Percentiles rank a stretch among this genome's conserved stretches.
phyloP scores from a whole-genome alignment of 2,888 invertebrate genomes.

The Drosophila formosana region DNA sequence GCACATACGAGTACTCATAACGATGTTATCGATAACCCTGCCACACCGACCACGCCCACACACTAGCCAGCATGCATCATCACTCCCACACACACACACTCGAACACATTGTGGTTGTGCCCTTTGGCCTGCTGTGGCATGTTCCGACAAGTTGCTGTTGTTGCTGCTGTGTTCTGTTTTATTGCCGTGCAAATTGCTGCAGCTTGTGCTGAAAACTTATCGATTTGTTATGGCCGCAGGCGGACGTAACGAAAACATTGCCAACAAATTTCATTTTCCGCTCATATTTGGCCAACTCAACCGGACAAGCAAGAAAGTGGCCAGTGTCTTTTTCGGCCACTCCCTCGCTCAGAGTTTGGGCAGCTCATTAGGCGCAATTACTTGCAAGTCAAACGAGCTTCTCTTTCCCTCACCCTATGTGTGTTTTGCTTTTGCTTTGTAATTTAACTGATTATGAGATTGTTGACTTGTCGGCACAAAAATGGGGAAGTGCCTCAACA shows the following conservation, averaged over 20 bases:
- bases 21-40: constrained; percentile 27
- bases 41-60: constrained; percentile 27
- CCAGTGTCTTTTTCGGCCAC: constrained; percentile 21
- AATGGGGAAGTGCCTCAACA: constrained; percentile 44
- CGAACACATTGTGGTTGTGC: constrained; percentile 29
- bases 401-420: constrained; percentile 1
- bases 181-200: constrained; percentile 62
- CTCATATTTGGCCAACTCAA: constrained; percentile 40
- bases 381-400: constrained; percentile 36
- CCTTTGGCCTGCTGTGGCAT: constrained; percentile 59
- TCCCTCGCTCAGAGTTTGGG: constrained; percentile 44
- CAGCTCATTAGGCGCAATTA: constrained; percentile 57
- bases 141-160: constrained; percentile 52
- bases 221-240: constrained; percentile 44
- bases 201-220: constrained; percentile 39
- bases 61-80: constrained; percentile 1
- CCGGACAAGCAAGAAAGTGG: background rate
- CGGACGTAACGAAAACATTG: constrained; percentile 21
- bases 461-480: constrained; percentile 70
- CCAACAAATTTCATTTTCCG: constrained; percentile 27
- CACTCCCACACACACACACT: constrained; percentile 13
- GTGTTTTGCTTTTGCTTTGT: constrained; percentile 60
- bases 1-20: constrained; percentile 11
- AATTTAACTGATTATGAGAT: constrained; percentile 80
- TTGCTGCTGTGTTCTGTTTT: constrained; percentile 39